A percentile compares a stretch with the other conserved stretches of the same genome.
These are phyloP conservation scores for Ibycter americanus DNA, from an alignment of 2,797 vertebrate species.

Conservation along the genomic window DNA sequence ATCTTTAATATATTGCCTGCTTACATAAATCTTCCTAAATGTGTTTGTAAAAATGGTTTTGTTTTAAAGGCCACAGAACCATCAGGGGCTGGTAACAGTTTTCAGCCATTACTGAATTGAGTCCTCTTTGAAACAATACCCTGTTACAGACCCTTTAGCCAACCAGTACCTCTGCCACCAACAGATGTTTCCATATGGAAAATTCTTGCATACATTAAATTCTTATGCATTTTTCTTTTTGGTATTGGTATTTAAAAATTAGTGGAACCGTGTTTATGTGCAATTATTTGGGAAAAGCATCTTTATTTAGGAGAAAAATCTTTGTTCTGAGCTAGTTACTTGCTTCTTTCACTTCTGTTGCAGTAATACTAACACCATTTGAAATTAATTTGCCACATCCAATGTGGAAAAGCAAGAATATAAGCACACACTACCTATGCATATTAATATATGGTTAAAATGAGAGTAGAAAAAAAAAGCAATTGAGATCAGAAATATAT, in stretches of 20 bases:
- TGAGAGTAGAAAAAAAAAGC: not conserved
- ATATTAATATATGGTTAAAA: not conserved
- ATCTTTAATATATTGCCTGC: not conserved
- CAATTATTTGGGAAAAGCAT: not conserved
- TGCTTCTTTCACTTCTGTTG: not conserved
- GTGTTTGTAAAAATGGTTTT: not conserved
- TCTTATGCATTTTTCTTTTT: not conserved
- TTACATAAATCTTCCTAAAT: not conserved
- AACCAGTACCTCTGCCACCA: not conserved
- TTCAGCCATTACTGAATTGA: not conserved
- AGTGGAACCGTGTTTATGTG: not conserved
- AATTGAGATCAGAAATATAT: not conserved
- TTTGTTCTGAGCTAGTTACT: not conserved
- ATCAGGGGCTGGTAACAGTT: not conserved
- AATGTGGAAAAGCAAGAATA: not conserved
- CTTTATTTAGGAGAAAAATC: not conserved
- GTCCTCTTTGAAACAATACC: not conserved
- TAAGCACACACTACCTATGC: not conserved
- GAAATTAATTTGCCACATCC: not conserved
- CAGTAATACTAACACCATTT: not conserved
- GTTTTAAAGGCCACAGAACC: not conserved
- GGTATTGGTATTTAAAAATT: not conserved
- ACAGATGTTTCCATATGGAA: not conserved
- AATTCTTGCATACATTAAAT: not conserved
- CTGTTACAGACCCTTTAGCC: not conserved